These are phyloP conservation scores for Remorina albescens DNA, from an alignment of 2,797 vertebrate species.

Conservation along the genomic window DNA sequence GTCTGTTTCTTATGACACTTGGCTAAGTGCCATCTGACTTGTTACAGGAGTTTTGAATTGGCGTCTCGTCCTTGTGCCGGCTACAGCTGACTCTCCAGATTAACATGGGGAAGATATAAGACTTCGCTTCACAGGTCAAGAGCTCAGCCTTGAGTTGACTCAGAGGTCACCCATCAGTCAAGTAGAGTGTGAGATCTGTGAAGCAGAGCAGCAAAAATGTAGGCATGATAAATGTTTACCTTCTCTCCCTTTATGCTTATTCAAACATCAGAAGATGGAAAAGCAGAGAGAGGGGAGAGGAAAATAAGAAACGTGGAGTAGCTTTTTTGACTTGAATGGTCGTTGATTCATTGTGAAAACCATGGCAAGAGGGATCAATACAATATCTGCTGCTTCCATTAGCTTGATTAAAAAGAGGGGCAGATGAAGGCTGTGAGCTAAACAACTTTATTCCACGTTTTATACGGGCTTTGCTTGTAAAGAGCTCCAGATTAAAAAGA, in stretches of 20 bases:
- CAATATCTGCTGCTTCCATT: constrained; percentile 92
- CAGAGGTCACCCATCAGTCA: constrained; percentile 87
- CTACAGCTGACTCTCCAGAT: constrained; percentile 83
- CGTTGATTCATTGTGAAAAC: constrained; percentile 88
- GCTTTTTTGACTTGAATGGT: constrained; percentile 85
- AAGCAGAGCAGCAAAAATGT: constrained; percentile 84
- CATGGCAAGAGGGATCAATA: constrained; percentile 89
- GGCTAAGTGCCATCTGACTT: constrained; percentile 95
- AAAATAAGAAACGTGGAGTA: constrained; percentile 71
- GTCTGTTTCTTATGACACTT: constrained; percentile 95
- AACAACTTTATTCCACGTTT: constrained; percentile 91
- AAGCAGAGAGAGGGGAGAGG: not conserved
- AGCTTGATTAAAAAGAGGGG: constrained; percentile 90
- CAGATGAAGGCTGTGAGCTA: constrained; percentile 77
- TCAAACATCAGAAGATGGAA: constrained; percentile 48
- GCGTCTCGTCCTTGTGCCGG: constrained; percentile 85
- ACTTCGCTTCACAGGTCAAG: constrained; percentile 90
- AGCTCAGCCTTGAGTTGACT: constrained; percentile 87
- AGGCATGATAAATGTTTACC: constrained; percentile 80
- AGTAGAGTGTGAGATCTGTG: constrained; percentile 83
- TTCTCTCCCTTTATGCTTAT: constrained; percentile 47
- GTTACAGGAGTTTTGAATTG: constrained; percentile 94
- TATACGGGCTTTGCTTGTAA: constrained; percentile 77
- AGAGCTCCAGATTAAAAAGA: constrained; percentile 32
- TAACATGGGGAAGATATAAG: constrained; percentile 87